A percentile compares a stretch with the other conserved stretches of the same genome.
phyloP scores from a whole-genome alignment of 2,113 vertebrate genomes.

The Hypanus sabinus region DNA sequence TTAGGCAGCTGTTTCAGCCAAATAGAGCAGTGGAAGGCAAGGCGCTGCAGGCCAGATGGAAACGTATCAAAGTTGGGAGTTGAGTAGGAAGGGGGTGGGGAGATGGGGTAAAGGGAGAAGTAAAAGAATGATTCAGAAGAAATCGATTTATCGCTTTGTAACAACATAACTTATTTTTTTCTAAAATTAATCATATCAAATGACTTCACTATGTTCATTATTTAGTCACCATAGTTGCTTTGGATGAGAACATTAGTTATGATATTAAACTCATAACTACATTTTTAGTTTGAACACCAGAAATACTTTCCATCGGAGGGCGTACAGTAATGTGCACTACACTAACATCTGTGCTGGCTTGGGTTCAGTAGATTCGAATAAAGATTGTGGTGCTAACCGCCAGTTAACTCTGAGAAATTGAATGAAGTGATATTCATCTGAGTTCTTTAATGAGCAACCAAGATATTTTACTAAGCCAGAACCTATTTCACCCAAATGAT shows the following conservation, averaged over 20 bases:
- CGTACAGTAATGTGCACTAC: not conserved
- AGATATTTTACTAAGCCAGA: not conserved
- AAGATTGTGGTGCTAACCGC: not conserved
- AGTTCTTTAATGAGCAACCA: not conserved
- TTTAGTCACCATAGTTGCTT: not conserved
- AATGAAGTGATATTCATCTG: not conserved
- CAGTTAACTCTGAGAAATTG: not conserved
- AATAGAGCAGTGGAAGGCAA: not conserved
- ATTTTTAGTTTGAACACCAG: not conserved
- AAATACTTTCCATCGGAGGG: not conserved
- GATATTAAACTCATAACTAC: not conserved
- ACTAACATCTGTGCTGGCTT: not conserved
- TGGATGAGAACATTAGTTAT: conserved; percentile 4
- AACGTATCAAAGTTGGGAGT: not conserved
- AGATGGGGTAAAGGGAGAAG: too few relatives aligned
- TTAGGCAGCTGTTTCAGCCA: not conserved
- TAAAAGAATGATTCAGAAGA: too few relatives aligned
- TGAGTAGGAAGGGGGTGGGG: not conserved
- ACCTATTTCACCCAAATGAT: not conserved
- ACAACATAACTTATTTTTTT: not conserved
- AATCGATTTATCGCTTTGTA: not conserved
- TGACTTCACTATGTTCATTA: conserved; percentile 7
- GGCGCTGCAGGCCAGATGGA: too few relatives aligned
- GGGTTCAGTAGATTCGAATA: not conserved
- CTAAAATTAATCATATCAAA: not conserved